phyloP scores from a whole-genome alignment of 1,140 invertebrate species.

The Megalopta genalis region DNA sequence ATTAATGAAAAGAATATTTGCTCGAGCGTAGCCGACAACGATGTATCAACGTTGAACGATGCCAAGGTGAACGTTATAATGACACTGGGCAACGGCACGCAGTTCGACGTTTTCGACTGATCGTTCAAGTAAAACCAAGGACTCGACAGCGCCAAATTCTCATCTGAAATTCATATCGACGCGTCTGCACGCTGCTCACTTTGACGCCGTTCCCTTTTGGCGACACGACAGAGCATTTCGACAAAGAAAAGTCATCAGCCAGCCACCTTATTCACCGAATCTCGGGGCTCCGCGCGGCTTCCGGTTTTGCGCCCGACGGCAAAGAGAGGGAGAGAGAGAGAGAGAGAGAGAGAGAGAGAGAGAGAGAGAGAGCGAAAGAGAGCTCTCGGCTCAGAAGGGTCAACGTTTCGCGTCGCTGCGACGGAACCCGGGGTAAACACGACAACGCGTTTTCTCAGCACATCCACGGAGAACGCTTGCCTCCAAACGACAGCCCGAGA shows the following conservation, averaged over 20 bases:
- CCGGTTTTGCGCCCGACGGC: slow-evolving; percentile 22
- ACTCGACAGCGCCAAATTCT: too few relatives aligned
- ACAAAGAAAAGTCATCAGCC: slow-evolving; percentile 39
- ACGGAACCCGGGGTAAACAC: slow-evolving; percentile 19
- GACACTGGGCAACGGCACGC: too few relatives aligned
- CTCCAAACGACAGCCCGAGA: background rate
- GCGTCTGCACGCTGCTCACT: background rate
- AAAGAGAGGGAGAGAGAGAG: too few relatives aligned
- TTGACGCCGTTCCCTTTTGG: background rate
- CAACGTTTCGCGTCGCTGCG: slow-evolving; percentile 29
- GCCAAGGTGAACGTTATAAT: too few relatives aligned
- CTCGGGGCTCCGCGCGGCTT: slow-evolving; percentile 7
- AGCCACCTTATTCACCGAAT: slow-evolving; percentile 34
- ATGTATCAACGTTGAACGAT: too few relatives aligned
- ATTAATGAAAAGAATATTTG: too few relatives aligned
- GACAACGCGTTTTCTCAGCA: slow-evolving; percentile 7
- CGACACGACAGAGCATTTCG: background rate
- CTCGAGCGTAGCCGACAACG: too few relatives aligned
- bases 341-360: too few relatives aligned
- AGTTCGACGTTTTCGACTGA: too few relatives aligned
- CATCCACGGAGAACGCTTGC: background rate
- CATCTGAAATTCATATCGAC: background rate
- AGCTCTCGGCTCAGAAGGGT: background rate
- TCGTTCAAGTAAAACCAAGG: too few relatives aligned
- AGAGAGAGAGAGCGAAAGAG: background rate